A percentile compares a stretch with the other conserved stretches of the same genome.
Evolutionary conservation across 2,113 vertebrate species (phyloP).

Genomic region (Plotosus lineatus): DNA sequence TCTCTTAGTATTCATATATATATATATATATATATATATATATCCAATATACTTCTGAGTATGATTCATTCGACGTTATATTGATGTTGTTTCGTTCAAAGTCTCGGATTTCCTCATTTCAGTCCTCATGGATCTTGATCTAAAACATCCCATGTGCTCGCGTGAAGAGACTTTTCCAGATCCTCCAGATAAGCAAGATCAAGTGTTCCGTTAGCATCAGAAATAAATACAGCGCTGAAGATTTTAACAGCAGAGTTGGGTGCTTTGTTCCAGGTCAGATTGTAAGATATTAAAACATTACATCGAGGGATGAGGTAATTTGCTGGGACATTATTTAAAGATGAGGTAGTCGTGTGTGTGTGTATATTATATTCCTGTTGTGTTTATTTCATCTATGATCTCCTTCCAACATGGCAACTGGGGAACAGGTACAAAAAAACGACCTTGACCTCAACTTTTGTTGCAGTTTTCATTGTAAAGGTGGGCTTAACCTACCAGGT

Average conservation of each 20-base stretch:
- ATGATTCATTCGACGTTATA: too few species aligned
- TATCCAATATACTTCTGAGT: too few species aligned
- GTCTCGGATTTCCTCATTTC: background rate
- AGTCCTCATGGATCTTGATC: too few species aligned
- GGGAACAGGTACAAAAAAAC: too few species aligned
- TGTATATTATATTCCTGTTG: background rate
- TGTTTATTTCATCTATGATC: background rate
- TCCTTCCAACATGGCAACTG: too few species aligned
- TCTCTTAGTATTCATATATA: too few species aligned
- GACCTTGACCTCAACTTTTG: too few species aligned
- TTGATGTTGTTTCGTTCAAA: too few species aligned
- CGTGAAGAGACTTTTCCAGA: background rate
- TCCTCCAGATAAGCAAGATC: background rate
- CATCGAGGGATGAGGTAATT: background rate
- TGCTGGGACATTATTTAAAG: background rate
- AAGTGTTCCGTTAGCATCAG: constrained; percentile 1
- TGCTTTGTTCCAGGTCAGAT: background rate
- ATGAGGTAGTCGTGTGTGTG: background rate
- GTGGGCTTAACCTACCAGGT: too few species aligned
- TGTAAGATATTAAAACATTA: background rate
- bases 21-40: too few species aligned
- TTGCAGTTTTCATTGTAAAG: background rate
- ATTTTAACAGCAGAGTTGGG: background rate
- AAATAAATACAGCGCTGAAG: constrained; percentile 4
- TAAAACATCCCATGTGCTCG: too few species aligned